These are phyloP conservation scores for Coracopsis vasa DNA, from an alignment of 2,113 vertebrate genomes.

Conservation along the genomic window DNA sequence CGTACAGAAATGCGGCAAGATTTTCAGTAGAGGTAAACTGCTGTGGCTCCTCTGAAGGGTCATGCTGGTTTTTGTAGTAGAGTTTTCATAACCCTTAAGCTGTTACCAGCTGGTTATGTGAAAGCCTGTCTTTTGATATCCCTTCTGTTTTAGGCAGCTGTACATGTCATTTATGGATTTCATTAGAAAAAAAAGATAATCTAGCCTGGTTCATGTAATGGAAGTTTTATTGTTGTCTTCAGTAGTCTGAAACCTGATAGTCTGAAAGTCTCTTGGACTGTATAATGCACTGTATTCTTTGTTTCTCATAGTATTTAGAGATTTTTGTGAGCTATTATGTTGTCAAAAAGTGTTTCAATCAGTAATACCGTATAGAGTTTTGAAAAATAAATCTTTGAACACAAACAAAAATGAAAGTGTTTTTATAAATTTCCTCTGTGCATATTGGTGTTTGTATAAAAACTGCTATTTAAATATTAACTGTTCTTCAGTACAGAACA, in stretches of 20 bases:
- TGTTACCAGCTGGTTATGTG: background rate
- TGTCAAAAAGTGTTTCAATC: background rate
- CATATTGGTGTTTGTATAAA: background rate
- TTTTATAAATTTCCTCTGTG: background rate
- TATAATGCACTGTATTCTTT: background rate
- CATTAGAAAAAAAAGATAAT: background rate
- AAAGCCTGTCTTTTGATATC: background rate
- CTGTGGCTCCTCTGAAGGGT: background rate
- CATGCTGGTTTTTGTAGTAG: accelerated
- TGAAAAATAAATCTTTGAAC: background rate
- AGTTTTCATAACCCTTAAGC: background rate
- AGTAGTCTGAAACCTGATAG: background rate
- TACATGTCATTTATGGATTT: background rate
- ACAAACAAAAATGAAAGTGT: background rate
- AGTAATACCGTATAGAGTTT: background rate
- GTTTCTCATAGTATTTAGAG: background rate
- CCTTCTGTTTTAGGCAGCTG: background rate
- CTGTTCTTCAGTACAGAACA: background rate
- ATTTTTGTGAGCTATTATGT: background rate
- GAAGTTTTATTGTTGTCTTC: background rate
- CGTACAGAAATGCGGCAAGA: background rate
- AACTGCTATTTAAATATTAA: background rate
- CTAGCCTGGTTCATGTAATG: background rate
- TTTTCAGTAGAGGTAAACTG: background rate
- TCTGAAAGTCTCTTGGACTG: background rate